Base-by-base conservation (phyloP, 2,113 vertebrate species). In the Phalacrocorax carbo region DNA sequence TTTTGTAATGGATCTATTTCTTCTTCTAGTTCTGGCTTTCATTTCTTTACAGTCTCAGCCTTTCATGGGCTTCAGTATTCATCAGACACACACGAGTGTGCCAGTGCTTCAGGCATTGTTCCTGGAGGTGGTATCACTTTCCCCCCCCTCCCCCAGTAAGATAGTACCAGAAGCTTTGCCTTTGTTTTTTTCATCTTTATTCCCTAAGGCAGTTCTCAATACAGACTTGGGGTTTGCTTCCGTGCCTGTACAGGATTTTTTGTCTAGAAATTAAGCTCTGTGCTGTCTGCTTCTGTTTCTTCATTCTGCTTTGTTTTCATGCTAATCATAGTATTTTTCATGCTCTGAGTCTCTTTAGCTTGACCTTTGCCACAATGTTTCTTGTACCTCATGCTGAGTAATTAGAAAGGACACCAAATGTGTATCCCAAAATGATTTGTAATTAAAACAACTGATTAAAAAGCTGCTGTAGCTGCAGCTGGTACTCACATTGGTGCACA, bases 91-190 rank as follows among this genome's bases (percentile, higher is more conserved):
- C 70, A 46, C 34, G 58, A 88, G 58, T 73, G 40, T 94, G 85
- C 84, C 85, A 85, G 54, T 32, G 82, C 92, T 96, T 95, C 93
- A 90, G 85, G 87, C 92, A 58, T 82, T 86, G 86, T 82, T 94
- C 82, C 85, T 95, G 82, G 89, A 91, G 87, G 70, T 85, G 92
- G 54, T 72, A 92, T 91, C 58, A 55, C 46, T 38, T 38, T 38
- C 38, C 38, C 38, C 38, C 38, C 38, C 38, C 38, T 38, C 38
- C 38, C 15, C 11, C 32, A n/a, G 54, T 54, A 86, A 92, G 73
- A 93, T 14, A 82, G 58, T 77, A 93, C 82, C 49, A 80, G 85
- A 86, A 94, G 60, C 70, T 91, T 83, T 82, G 34, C 61, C 66
- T 70, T 93, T 55, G 88, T 91, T 92, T 86, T 91, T 86, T 94